A percentile compares a stretch with the other conserved stretches of the same genome.
Conservation (phyloP, 2,888 invertebrate species). For the Acrobasis consociella region DNA sequence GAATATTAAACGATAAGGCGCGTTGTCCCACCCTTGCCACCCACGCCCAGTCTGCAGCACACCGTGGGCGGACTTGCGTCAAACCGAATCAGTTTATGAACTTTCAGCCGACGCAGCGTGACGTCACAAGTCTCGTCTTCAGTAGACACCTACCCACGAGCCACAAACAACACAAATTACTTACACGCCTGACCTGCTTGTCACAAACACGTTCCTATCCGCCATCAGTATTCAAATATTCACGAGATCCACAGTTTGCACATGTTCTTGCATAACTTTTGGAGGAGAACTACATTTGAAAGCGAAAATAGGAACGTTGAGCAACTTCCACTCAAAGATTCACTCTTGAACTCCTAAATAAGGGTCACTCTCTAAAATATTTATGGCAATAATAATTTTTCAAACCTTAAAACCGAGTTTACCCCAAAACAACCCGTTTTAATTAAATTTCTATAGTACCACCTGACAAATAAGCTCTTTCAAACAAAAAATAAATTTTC, state of each 20-base stretch:
- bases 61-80: constrained; percentile 24
- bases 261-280: constrained; percentile 18
- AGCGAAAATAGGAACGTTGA: not conserved
- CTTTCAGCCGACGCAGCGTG: constrained; percentile 1
- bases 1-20: constrained; percentile 12
- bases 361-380: no score
- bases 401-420: no score
- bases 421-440: no score
- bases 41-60: not conserved
- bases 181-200: constrained; percentile 23
- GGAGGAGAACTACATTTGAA: constrained; percentile 5
- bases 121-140: constrained; percentile 15
- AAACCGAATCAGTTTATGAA: constrained; percentile 12
- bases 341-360: no score
- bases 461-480: no score
- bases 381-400: no score
- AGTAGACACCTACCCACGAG: not conserved
- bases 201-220: constrained; percentile 24
- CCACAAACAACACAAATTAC: constrained; percentile 13
- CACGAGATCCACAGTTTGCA: constrained; percentile 20
- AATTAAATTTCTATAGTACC: no score
- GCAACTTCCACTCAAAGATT: not conserved
- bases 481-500: no score
- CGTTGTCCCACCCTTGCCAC: constrained; percentile 1
- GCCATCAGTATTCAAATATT: constrained; percentile 22